Conservation (phyloP, 2,113 vertebrate genomes). For the Cyprinodon variegatus region DNA sequence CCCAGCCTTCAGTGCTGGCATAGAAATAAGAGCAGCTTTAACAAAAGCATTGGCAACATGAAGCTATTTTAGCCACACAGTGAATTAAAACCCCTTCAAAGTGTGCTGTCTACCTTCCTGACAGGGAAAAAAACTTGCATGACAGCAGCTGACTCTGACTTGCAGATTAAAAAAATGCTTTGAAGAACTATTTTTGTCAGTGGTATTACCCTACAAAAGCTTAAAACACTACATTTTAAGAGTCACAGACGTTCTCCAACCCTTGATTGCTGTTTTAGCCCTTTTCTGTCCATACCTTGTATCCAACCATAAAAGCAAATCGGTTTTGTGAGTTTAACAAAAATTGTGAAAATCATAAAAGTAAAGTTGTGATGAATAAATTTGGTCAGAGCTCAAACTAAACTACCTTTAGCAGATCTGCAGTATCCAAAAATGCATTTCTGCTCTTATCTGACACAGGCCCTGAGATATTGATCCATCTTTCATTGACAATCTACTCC, state of each 20-base stretch:
- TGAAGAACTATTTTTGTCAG: not conserved
- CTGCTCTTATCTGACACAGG: no score
- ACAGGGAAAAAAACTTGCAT: not conserved
- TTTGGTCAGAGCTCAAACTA: not conserved
- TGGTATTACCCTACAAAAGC: not conserved
- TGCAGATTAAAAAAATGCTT: not conserved
- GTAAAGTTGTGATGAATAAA: not conserved
- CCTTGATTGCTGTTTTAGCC: not conserved
- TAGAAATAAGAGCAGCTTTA: conserved; percentile 33
- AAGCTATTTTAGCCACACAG: not conserved
- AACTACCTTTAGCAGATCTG: not conserved
- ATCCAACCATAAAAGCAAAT: not conserved
- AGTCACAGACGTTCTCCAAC: not conserved
- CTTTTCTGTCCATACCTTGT: not conserved
- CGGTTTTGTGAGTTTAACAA: not conserved
- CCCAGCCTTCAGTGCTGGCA: conserved; percentile 47
- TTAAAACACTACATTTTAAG: not conserved
- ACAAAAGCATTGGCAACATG: not conserved
- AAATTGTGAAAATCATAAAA: not conserved
- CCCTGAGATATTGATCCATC: not conserved
- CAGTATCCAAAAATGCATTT: not conserved
- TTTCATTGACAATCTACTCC: not conserved
- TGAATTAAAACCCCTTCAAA: not conserved
- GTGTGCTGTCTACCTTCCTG: not conserved
- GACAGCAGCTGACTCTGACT: not conserved